phyloP scores from a whole-genome alignment of 2,113 vertebrate species.

The Pseudois nayaur region DNA sequence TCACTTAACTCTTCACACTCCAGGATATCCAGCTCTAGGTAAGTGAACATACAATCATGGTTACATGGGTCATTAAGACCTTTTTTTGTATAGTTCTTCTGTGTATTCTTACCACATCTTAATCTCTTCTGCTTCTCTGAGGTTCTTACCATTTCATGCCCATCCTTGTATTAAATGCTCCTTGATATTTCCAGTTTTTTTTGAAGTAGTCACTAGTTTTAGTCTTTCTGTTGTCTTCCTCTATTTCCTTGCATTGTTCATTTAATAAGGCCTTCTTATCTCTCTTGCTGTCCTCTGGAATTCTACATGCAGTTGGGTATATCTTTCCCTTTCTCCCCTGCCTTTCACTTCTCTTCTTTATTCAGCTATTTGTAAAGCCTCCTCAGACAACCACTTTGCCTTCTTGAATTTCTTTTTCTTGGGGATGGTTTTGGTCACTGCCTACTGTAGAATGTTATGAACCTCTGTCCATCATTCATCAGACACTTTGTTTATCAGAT shows the following conservation, averaged over 20 bases:
- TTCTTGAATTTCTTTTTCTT: not conserved
- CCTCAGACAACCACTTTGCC: not conserved
- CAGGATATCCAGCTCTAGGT: not conserved
- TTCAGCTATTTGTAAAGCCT: not conserved
- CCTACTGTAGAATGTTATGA: not conserved
- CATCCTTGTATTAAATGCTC: not conserved
- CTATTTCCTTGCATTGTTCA: not conserved
- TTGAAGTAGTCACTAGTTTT: not conserved
- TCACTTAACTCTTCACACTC: not conserved
- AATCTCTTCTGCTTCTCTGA: not conserved
- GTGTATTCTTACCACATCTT: not conserved
- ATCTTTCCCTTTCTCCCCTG: not conserved
- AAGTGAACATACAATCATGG: not conserved
- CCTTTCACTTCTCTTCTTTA: not conserved
- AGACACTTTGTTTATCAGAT: not conserved
- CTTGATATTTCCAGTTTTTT: not conserved
- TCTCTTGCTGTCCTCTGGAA: not conserved
- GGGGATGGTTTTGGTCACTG: not conserved
- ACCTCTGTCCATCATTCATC: not conserved
- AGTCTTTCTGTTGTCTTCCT: not conserved
- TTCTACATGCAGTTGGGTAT: not conserved
- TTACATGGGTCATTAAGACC: not conserved
- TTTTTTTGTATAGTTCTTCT: not conserved
- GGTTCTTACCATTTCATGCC: not conserved
- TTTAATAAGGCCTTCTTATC: not conserved